Evolutionary conservation across 2,888 invertebrate genomes (phyloP).

Genomic region (Limnephilus marmoratus): DNA sequence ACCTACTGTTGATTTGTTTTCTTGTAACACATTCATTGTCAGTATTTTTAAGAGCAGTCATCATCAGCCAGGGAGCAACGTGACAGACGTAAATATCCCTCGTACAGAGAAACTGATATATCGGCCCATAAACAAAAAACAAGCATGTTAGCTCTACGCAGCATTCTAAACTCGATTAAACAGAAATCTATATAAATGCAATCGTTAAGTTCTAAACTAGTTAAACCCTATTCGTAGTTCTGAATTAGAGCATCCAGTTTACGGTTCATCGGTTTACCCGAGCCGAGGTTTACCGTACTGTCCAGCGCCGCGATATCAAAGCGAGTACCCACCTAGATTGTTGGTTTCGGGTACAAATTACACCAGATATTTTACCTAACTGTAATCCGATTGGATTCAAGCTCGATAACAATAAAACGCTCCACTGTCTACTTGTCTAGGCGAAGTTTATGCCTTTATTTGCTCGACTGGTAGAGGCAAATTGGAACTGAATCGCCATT

Average conservation of each 20-base stretch:
- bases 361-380: constrained; percentile 58
- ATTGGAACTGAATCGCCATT: constrained; percentile 6
- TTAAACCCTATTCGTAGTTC: not conserved
- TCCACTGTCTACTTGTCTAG: constrained; percentile 7
- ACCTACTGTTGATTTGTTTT: not conserved
- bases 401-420: constrained; percentile 48
- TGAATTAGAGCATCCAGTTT: constrained; percentile 9
- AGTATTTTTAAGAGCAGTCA: too few species aligned
- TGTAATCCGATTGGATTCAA: constrained; percentile 60
- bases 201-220: not conserved
- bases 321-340: not conserved
- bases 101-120: too few species aligned
- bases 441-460: constrained; percentile 9
- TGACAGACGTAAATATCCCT: too few species aligned
- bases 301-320: not conserved
- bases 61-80: too few species aligned
- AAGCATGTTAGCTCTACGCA: not conserved
- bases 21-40: not conserved
- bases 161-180: not conserved
- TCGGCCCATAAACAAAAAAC: not conserved
- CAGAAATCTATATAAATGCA: not conserved
- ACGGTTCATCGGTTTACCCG: not conserved
- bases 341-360: constrained; percentile 62
- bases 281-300: constrained; percentile 18
- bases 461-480: constrained; percentile 7